Conservation (phyloP, 2,113 vertebrate species). For the Brachyhypopomus gauderio region DNA sequence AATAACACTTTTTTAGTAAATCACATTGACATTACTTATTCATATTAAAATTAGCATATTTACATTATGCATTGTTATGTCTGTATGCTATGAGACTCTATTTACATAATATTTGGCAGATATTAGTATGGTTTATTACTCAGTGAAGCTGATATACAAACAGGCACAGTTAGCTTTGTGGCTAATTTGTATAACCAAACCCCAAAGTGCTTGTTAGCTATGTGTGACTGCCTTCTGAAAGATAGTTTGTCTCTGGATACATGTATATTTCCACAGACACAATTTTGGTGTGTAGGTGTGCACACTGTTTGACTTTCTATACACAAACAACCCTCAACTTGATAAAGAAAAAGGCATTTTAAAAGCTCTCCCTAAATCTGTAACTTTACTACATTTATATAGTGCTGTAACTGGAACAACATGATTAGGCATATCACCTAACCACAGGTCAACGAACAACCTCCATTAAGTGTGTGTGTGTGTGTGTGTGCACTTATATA, state of each 20-base stretch:
- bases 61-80: neutral
- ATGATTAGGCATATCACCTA: too few species aligned
- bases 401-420: too few species aligned
- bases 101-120: neutral
- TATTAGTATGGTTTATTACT: neutral
- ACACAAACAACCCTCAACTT: too few species aligned
- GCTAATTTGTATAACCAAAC: neutral
- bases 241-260: too few species aligned
- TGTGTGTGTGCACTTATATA: constrained; percentile 58
- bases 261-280: too few species aligned
- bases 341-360: too few species aligned
- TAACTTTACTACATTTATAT: neutral
- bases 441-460: neutral
- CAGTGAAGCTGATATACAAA: too few species aligned
- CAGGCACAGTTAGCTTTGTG: neutral
- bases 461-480: constrained; percentile 14
- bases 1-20: neutral
- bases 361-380: too few species aligned
- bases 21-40: neutral
- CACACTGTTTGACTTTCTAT: too few species aligned
- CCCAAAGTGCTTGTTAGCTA: too few species aligned
- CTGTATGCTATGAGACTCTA: neutral
- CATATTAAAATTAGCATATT: neutral
- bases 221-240: too few species aligned
- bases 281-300: too few species aligned